Evolutionary conservation across 2,113 vertebrate species (phyloP).

Genomic region (Engraulis encrasicolus): DNA sequence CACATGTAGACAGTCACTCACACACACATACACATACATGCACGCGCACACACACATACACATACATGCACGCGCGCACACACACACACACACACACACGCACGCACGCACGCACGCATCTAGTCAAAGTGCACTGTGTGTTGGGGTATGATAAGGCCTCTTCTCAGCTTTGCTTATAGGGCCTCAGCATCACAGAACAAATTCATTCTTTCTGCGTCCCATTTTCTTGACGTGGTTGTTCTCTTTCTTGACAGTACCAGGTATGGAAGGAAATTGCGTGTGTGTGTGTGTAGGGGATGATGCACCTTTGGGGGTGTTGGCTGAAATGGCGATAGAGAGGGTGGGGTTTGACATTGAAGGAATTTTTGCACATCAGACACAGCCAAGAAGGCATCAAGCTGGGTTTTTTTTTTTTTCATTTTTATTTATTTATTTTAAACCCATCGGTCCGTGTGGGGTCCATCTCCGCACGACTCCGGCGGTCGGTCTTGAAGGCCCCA

Average conservation of each 20-base stretch:
- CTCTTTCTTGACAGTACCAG: conserved; percentile 23
- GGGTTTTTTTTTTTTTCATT: too few species aligned
- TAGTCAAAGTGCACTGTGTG: not conserved
- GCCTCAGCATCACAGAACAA: not conserved
- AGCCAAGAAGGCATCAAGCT: conserved; percentile 56
- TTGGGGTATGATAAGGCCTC: not conserved
- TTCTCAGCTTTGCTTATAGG: conserved; percentile 6
- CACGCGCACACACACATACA: too few species aligned
- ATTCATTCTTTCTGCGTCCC: conserved; percentile 34
- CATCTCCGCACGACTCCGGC: conserved; percentile 57
- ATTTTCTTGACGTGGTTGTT: conserved; percentile 42
- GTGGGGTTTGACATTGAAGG: conserved; percentile 49
- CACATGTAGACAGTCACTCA: too few species aligned
- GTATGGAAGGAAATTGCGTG: too few species aligned
- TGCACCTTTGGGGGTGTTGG: not conserved
- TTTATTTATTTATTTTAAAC: conserved; percentile 68
- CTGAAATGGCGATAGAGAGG: too few species aligned
- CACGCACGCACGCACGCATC: not conserved
- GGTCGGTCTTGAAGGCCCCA: conserved; percentile 64
- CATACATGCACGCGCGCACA: too few species aligned
- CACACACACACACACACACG: too few species aligned
- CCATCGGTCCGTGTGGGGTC: conserved; percentile 52
- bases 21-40: too few species aligned
- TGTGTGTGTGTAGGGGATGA: not conserved
- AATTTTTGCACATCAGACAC: conserved; percentile 56